Percentiles rank a stretch among this genome's conserved stretches.
phyloP scores from a whole-genome alignment of 2,797 vertebrate genomes.

The Sebastes alutus region DNA sequence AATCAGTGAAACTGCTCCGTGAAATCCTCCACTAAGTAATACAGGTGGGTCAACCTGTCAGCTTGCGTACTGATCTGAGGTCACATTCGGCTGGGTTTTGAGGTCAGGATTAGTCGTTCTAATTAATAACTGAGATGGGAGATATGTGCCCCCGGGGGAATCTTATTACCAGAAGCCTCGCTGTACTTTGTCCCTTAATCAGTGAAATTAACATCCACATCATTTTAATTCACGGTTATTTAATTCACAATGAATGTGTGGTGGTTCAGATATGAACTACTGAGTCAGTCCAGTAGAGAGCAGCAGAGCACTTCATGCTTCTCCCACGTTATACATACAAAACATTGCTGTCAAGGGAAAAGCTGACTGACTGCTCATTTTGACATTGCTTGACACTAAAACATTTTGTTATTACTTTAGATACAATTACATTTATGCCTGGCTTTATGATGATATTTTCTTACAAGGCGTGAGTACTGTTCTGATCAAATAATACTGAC shows the following conservation, averaged over 20 bases:
- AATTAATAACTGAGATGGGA: slow-evolving; percentile 41
- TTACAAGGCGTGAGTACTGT: not conserved
- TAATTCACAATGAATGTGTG: not conserved
- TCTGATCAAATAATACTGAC: not conserved
- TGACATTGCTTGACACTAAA: not conserved
- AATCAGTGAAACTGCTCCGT: slow-evolving; percentile 12
- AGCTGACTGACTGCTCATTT: not conserved
- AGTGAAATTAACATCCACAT: slow-evolving; percentile 48
- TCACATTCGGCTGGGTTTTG: not conserved
- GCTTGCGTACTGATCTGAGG: slow-evolving; percentile 21
- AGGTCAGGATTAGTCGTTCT: slow-evolving; percentile 42
- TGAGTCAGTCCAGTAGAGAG: slow-evolving; percentile 53
- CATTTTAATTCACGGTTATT: slow-evolving; percentile 1
- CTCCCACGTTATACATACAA: not conserved
- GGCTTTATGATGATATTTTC: not conserved
- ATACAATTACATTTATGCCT: not conserved
- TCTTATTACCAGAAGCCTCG: slow-evolving; percentile 28
- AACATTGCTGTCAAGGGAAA: not conserved
- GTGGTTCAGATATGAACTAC: not conserved
- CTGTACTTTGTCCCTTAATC: slow-evolving; percentile 34
- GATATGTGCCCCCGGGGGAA: slow-evolving; percentile 4
- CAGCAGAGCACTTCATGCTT: slow-evolving; percentile 36
- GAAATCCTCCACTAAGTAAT: slow-evolving; percentile 21
- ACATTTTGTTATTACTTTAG: not conserved
- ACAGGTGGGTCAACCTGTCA: slow-evolving; percentile 54